Percentiles rank a stretch among this genome's conserved stretches.
Conservation (phyloP, 2,797 vertebrate genomes). For the Halcyon badia region DNA sequence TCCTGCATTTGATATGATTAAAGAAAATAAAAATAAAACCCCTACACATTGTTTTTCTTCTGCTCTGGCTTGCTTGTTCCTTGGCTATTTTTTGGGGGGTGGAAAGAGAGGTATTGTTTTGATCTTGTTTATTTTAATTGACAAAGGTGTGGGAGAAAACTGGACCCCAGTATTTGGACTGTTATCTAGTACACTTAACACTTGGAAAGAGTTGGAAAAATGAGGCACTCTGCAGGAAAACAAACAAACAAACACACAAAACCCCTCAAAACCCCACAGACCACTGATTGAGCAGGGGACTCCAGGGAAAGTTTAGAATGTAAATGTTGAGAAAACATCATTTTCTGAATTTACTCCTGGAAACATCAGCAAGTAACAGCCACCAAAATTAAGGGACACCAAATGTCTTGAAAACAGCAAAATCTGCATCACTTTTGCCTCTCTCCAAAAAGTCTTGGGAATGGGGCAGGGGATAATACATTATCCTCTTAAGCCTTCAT, state of each 20-base stretch:
- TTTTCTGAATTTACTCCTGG: conserved; percentile 12
- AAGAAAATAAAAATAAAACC: not conserved
- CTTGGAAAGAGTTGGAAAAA: not conserved
- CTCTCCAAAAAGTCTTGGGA: not conserved
- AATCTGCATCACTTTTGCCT: not conserved
- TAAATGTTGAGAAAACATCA: not conserved
- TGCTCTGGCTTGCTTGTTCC: not conserved
- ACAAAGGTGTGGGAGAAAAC: not conserved
- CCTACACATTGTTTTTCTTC: not conserved
- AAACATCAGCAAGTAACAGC: not conserved
- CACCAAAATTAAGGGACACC: not conserved
- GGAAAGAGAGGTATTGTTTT: not conserved
- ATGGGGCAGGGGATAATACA: not conserved
- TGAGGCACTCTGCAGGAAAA: not conserved
- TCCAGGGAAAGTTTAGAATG: not conserved
- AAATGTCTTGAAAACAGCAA: not conserved
- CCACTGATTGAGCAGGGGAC: not conserved
- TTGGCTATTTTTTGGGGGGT: not conserved
- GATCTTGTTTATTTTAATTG: not conserved
- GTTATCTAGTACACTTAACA: not conserved
- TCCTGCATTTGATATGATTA: not conserved
- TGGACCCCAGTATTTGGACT: not conserved
- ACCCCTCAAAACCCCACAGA: not conserved
- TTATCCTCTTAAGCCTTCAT: not conserved
- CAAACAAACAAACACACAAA: not conserved